phyloP scores from a whole-genome alignment of 2,113 vertebrate genomes.

The Campylomormyrus numenius region DNA sequence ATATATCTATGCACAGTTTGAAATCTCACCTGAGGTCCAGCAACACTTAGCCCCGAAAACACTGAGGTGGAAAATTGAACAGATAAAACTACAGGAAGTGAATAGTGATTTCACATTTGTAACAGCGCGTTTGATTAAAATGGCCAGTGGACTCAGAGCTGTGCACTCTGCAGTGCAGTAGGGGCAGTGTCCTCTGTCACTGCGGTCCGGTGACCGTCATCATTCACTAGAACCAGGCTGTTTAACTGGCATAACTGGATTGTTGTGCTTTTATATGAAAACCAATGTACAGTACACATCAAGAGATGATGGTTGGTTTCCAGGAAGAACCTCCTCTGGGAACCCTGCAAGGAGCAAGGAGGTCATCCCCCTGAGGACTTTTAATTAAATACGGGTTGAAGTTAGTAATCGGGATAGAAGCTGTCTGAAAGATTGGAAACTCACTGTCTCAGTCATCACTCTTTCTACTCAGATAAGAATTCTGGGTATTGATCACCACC shows the following conservation, averaged over 20 bases:
- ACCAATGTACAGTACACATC: neutral
- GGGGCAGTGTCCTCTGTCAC: neutral
- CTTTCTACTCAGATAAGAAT: slow-evolving; percentile 14
- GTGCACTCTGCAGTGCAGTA: neutral
- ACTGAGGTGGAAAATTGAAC: neutral
- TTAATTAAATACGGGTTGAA: neutral
- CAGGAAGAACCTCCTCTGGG: neutral
- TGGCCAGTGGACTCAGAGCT: neutral
- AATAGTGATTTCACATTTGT: neutral
- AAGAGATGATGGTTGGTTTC: neutral
- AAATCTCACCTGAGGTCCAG: slow-evolving; percentile 5
- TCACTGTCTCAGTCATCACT: neutral
- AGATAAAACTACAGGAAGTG: neutral
- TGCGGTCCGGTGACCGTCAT: neutral
- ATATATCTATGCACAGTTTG: slow-evolving; percentile 13
- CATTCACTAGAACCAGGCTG: neutral
- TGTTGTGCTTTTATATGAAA: neutral
- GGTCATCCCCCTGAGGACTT: neutral
- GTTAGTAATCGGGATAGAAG: neutral
- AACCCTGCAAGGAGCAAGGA: neutral
- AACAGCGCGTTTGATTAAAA: neutral
- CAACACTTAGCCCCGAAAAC: neutral
- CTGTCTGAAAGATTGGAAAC: neutral
- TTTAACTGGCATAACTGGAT: neutral
- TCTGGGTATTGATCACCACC: slow-evolving; percentile 42